Evolutionary conservation across 2,888 invertebrate species (phyloP).

Genomic region (Nemapogon koenigi): DNA sequence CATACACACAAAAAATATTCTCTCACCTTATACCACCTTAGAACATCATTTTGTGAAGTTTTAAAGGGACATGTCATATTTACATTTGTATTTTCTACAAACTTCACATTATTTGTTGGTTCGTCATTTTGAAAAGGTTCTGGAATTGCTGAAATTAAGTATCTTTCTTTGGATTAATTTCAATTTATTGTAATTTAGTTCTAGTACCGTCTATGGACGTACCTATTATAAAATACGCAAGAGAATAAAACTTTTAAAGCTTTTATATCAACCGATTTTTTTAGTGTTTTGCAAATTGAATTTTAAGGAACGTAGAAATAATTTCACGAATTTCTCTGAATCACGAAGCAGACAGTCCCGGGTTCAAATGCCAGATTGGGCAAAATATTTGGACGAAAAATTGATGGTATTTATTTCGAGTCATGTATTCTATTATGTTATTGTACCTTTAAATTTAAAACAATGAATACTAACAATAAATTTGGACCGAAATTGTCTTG

Average conservation of each 20-base stretch:
- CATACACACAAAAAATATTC: constrained; percentile 16
- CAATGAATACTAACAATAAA: constrained; percentile 36
- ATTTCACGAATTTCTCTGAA: no score
- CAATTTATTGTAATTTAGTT: no score
- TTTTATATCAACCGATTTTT: no score
- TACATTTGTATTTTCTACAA: constrained; percentile 29
- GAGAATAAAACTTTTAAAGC: no score
- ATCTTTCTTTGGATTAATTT: background rate
- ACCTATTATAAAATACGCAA: no score
- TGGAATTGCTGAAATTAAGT: constrained; percentile 28
- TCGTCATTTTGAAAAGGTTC: constrained; percentile 30
- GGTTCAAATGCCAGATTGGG: background rate
- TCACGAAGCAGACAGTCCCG: no score
- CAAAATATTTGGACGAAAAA: no score
- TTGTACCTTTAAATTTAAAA: background rate
- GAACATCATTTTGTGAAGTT: constrained; percentile 23
- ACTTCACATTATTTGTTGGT: constrained; percentile 20
- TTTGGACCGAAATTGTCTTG: constrained; percentile 32
- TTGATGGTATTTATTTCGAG: background rate
- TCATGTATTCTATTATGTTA: background rate
- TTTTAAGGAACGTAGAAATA: no score
- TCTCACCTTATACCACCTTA: constrained; percentile 61
- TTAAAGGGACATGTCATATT: constrained; percentile 35
- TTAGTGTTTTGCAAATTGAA: no score
- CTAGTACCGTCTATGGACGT: no score